Base-by-base conservation (phyloP, 2,888 invertebrate species). In the Calameuta idolon region DNA sequence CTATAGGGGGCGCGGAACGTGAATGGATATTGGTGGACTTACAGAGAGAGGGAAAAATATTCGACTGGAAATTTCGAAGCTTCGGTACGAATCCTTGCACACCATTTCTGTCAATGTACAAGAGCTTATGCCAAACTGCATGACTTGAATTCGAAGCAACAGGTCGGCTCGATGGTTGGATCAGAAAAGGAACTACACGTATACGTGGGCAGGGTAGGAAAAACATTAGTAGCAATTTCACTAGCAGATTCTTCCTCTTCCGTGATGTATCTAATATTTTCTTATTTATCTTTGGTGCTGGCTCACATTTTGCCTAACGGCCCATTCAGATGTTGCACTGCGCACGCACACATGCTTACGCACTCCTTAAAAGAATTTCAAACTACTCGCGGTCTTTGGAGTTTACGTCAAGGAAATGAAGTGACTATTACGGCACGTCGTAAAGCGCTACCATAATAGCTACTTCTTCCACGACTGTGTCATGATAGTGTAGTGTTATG, bases 1-100 rank as follows among this genome's bases (percentile, higher is more conserved):
- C 77, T 76, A 69, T 78, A 80, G 80, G 69, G 69, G 74, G 74
- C 80, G 80, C 79, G 80, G 79, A 84, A 81, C 77, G 76, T 74
- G 68, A 75, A 75, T 77, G 80, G 75, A 37, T 71, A 30, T 77
- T 79, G 80, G 77, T 55, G 69, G 55, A 71, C 40, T 23, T 55
- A 37, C 34, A 73, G 23, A 77, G 76, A 75, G 77, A 73, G 30
- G 23, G 23, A 40, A 31, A 23, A 69, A 76, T 37, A 76, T 73
- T 55, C 55, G 55, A 55, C 55, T 55, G 55, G 23, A 55, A 55
- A 55, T 55, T 23, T 55, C 55, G 55, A 55, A 55, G 23, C 55
- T 55, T 55, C 23, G 55, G 23, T 55, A 23, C 55, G 55, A 55
- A 23, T 23, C 9, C 55, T 9, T 55, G 23, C 55, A 9, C 55